Evolutionary conservation across 2,888 invertebrate genomes (phyloP).

Genomic region (Erynnis tages): DNA sequence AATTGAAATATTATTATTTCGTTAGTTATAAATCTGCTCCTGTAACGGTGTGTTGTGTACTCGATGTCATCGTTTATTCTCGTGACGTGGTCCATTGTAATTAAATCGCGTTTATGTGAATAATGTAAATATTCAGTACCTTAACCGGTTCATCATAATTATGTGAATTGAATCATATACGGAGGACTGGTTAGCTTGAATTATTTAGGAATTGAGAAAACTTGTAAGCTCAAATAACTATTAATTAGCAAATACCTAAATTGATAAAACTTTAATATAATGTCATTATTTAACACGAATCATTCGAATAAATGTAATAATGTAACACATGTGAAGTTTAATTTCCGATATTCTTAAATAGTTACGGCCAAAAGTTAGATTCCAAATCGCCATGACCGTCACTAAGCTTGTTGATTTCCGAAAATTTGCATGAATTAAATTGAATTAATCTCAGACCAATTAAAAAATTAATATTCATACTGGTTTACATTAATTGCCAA

Average conservation of each 20-base stretch:
- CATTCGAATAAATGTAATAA: conserved; percentile 72
- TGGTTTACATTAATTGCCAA: no score
- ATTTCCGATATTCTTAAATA: conserved; percentile 29
- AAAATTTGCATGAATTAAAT: no score
- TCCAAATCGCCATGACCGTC: no score
- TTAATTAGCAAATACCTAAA: conserved; percentile 29
- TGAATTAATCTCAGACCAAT: no score
- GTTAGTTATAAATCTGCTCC: not conserved
- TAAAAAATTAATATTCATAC: no score
- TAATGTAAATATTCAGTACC: conserved; percentile 54
- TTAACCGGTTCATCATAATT: conserved; percentile 45
- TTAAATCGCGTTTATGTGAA: conserved; percentile 40
- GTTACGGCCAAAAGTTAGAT: no score
- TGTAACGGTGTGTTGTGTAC: conserved; percentile 30
- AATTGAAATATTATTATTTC: conserved; percentile 1
- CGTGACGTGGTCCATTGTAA: conserved; percentile 35
- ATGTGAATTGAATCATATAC: conserved; percentile 44
- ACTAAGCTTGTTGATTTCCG: no score
- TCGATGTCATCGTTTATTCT: conserved; percentile 32
- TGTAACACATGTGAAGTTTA: conserved; percentile 41
- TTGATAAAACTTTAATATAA: conserved; percentile 56
- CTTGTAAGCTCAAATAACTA: conserved; percentile 70
- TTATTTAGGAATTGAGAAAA: conserved; percentile 77
- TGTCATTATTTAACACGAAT: conserved; percentile 74
- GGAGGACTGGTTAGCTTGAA: conserved; percentile 60